Conservation (phyloP, 2,113 vertebrate species). For the Fulmarus glacialis region DNA sequence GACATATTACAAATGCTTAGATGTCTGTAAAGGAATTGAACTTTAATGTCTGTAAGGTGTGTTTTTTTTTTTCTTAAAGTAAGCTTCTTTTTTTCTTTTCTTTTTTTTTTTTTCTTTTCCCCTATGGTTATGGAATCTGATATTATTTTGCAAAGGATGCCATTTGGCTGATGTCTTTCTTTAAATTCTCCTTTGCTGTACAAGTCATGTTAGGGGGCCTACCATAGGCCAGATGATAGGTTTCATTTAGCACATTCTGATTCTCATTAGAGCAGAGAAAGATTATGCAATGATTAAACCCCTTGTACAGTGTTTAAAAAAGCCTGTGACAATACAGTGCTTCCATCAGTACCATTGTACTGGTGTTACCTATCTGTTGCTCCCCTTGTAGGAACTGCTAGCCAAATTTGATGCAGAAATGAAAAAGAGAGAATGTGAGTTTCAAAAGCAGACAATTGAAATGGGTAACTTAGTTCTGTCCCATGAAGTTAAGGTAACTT, state of each 20-base stretch:
- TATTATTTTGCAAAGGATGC: neutral
- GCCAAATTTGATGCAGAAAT: conserved; percentile 74
- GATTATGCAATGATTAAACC: neutral
- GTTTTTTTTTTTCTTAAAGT: neutral
- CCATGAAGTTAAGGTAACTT: conserved; percentile 77
- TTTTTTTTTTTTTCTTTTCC: neutral
- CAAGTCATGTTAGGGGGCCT: neutral
- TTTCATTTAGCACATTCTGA: neutral
- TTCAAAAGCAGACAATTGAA: conserved; percentile 72
- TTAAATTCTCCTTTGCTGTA: neutral
- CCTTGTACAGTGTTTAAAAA: neutral
- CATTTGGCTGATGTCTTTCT: neutral
- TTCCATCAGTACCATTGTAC: neutral
- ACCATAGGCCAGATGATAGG: neutral
- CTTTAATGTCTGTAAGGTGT: neutral
- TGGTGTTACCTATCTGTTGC: neutral
- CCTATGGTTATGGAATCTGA: neutral
- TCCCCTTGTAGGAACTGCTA: conserved; percentile 75
- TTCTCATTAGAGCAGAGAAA: neutral
- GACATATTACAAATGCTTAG: neutral
- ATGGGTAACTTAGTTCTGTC: conserved; percentile 69
- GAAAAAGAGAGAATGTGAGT: conserved; percentile 71
- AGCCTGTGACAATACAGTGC: neutral
- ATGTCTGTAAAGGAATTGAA: neutral
- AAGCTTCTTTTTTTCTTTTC: neutral